A percentile compares a stretch with the other conserved stretches of the same genome.
These are phyloP conservation scores for Drosophila cognata DNA, from an alignment of 2,888 invertebrate genomes.

Conservation along the genomic window DNA sequence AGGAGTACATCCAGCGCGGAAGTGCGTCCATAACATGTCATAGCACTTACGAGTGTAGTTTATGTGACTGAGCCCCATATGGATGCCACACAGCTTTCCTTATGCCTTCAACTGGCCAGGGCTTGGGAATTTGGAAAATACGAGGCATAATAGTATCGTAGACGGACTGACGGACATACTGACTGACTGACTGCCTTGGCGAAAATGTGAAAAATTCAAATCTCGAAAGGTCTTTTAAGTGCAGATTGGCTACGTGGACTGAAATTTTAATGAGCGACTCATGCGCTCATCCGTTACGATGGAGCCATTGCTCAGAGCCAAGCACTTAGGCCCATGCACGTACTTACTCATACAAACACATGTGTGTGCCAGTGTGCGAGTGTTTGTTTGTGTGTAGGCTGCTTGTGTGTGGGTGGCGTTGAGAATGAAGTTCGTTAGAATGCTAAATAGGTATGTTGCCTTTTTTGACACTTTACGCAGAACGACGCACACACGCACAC, in stretches of 20 bases:
- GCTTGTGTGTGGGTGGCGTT: slow-evolving; percentile 31
- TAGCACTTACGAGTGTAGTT: slow-evolving; percentile 58
- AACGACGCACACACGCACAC: slow-evolving; percentile 11
- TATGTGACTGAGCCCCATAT: slow-evolving; percentile 29
- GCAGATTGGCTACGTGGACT: slow-evolving; percentile 74
- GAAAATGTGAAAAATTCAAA: slow-evolving; percentile 76
- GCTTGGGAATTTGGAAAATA: slow-evolving; percentile 14
- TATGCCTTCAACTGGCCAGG: slow-evolving; percentile 22
- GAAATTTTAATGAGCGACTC: slow-evolving; percentile 75
- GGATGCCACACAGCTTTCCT: slow-evolving; percentile 28
- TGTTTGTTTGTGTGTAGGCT: slow-evolving; percentile 3
- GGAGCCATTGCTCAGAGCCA: slow-evolving; percentile 39
- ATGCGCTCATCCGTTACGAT: slow-evolving; percentile 25
- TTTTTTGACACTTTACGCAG: slow-evolving; percentile 52
- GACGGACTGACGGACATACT: slow-evolving; percentile 32
- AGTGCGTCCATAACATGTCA: slow-evolving; percentile 69
- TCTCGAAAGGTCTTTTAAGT: slow-evolving; percentile 76
- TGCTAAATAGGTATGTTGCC: slow-evolving; percentile 61
- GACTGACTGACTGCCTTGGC: slow-evolving; percentile 46
- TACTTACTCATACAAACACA: slow-evolving; percentile 32
- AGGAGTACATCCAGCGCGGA: slow-evolving; percentile 30
- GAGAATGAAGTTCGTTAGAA: slow-evolving; percentile 65
- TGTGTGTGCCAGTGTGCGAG: slow-evolving; percentile 8
- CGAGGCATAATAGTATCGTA: slow-evolving; percentile 46
- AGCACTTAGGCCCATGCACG: slow-evolving; percentile 64